A percentile compares a stretch with the other conserved stretches of the same genome.
phyloP scores from a whole-genome alignment of 2,888 invertebrate genomes.

The Folsomia manolachei region DNA sequence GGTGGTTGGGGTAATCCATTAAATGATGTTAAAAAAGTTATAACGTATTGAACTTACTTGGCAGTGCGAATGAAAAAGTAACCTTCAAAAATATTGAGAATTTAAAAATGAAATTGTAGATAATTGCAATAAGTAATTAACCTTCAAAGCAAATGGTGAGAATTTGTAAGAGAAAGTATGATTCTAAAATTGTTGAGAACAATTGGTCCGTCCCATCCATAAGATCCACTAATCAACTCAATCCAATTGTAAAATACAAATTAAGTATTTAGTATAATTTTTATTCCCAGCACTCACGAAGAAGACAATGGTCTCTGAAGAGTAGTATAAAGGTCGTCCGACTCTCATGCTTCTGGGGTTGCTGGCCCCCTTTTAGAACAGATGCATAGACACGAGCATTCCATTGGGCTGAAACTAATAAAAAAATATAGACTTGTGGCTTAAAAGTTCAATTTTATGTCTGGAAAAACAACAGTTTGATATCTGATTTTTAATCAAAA shows the following conservation, averaged over 20 bases:
- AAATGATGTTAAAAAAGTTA: too few species aligned
- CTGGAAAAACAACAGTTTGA: too few species aligned
- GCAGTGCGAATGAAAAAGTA: constrained; percentile 25
- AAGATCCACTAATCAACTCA: too few species aligned
- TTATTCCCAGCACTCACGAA: too few species aligned
- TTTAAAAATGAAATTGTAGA: constrained; percentile 21
- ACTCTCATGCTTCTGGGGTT: constrained; percentile 19
- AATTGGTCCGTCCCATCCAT: constrained; percentile 38
- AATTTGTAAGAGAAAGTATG: constrained; percentile 24
- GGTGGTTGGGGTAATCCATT: too few species aligned
- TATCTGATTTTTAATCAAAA: too few species aligned
- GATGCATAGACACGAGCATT: constrained; percentile 37
- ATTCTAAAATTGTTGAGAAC: constrained; percentile 34
- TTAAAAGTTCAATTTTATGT: too few species aligned
- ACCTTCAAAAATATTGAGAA: neutral
- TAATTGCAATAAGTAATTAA: constrained; percentile 28
- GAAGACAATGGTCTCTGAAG: constrained; percentile 40
- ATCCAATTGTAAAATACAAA: too few species aligned
- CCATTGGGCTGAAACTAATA: too few species aligned
- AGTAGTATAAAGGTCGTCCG: constrained; percentile 29
- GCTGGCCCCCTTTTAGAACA: constrained; percentile 23
- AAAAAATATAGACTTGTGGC: too few species aligned
- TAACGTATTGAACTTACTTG: too few species aligned
- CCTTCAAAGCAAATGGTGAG: neutral
- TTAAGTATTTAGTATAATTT: too few species aligned